These are phyloP conservation scores for Papilio glaucus DNA, from an alignment of 1,140 invertebrate species.

Conservation along the genomic window DNA sequence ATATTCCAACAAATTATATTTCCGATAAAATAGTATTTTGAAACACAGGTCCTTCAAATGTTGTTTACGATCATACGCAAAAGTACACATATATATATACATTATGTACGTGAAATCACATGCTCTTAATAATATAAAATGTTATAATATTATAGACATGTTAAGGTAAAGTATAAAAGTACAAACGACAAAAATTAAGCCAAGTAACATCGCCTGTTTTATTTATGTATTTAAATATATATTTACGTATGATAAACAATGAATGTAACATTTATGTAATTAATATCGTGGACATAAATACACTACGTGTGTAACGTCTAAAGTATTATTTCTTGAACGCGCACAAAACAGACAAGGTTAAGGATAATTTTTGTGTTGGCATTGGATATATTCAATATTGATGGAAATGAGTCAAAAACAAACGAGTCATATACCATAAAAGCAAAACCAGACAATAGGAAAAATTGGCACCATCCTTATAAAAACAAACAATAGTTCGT, in stretches of 20 bases:
- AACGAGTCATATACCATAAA: too few species aligned
- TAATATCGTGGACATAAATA: neutral
- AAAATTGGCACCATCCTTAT: too few species aligned
- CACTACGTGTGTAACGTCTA: neutral
- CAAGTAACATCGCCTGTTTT: neutral
- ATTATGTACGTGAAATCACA: neutral
- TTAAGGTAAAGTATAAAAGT: neutral
- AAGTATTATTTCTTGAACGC: neutral
- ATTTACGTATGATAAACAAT: neutral
- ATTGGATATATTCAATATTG: neutral
- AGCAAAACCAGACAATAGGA: too few species aligned
- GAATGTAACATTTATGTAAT: too few species aligned
- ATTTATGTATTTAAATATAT: neutral
- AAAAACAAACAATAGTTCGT: too few species aligned
- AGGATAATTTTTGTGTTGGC: neutral
- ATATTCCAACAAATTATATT: neutral
- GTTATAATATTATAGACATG: too few species aligned
- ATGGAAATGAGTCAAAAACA: too few species aligned
- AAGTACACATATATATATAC: neutral
- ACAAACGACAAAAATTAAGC: neutral
- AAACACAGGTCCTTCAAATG: neutral
- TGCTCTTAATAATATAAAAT: too few species aligned
- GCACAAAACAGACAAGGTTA: neutral
- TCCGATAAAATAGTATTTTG: neutral
- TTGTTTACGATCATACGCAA: neutral